Conservation (phyloP, 92 coral and sea anemone species). For the Desmophyllum pertusum region DNA sequence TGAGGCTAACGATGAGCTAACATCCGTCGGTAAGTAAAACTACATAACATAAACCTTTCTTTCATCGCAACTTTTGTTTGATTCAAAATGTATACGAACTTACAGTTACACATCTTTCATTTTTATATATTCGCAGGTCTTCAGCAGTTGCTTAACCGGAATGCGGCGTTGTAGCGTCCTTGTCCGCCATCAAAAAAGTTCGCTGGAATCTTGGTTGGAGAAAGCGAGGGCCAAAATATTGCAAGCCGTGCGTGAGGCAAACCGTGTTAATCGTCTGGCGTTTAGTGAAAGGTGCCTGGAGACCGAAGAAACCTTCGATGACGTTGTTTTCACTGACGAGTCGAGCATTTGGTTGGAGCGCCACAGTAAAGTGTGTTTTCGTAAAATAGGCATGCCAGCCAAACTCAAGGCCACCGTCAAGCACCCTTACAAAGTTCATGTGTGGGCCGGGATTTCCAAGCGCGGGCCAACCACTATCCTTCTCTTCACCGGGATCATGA, state of each 20-base stretch:
- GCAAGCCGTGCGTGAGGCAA: slow-evolving; percentile 42
- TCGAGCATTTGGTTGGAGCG: slow-evolving; percentile 41
- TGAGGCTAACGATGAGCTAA: background rate
- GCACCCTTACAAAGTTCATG: slow-evolving; percentile 54
- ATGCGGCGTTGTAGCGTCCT: no score
- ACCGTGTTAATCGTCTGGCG: slow-evolving; percentile 26
- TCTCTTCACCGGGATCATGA: slow-evolving; percentile 53
- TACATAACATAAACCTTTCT: no score
- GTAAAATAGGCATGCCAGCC: slow-evolving; percentile 42
- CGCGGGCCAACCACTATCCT: slow-evolving; percentile 35
- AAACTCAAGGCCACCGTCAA: slow-evolving; percentile 46
- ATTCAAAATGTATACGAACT: no score
- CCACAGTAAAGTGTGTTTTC: slow-evolving; percentile 42
- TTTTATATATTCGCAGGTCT: background rate
- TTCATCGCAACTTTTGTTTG: no score
- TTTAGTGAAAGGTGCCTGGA: slow-evolving; percentile 23
- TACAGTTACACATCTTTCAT: background rate
- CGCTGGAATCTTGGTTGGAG: slow-evolving; percentile 35
- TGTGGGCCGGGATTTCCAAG: slow-evolving; percentile 53
- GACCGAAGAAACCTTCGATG: slow-evolving; percentile 29
- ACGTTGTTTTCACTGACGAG: slow-evolving; percentile 60
- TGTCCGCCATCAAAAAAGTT: background rate
- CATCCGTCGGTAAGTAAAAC: no score
- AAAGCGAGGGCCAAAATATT: slow-evolving; percentile 40
- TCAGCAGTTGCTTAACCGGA: no score